phyloP scores from a whole-genome alignment of 2,888 invertebrate species.

The Andrena haemorrhoa region DNA sequence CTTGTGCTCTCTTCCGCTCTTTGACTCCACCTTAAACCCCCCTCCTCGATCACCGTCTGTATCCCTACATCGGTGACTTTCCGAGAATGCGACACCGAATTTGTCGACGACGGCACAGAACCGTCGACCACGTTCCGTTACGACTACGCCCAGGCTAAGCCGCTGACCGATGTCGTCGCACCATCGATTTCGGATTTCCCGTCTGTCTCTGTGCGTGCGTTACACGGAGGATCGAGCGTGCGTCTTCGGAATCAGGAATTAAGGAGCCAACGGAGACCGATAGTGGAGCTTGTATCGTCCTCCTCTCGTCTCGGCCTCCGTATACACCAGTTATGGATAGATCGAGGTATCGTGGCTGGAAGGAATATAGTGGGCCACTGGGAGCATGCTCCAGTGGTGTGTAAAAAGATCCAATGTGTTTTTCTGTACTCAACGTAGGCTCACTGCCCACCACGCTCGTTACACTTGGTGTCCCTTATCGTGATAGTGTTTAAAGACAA shows the following conservation, averaged over 20 bases:
- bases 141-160: conserved; percentile 62
- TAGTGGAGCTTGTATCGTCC: conserved; percentile 43
- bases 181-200: conserved; percentile 66
- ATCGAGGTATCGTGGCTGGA: conserved; percentile 13
- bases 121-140: conserved; percentile 52
- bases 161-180: conserved; percentile 63
- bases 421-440: not conserved
- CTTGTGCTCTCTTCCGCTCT: conserved; percentile 36
- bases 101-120: conserved; percentile 69
- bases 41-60: conserved; percentile 30
- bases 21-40: conserved; percentile 62
- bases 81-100: conserved; percentile 69
- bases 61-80: conserved; percentile 66
- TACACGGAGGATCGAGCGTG: conserved; percentile 37
- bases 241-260: conserved; percentile 50
- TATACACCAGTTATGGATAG: conserved; percentile 22
- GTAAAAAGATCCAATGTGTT: not conserved
- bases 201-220: conserved; percentile 57
- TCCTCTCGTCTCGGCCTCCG: not conserved
- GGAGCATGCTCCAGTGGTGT: not conserved
- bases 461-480: not conserved
- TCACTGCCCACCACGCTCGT: too few species aligned
- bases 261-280: conserved; percentile 30
- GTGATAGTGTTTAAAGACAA: not conserved
- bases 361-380: not conserved